Base-by-base conservation (phyloP, 92 coral and sea anemone species). In the Siderastrea radians region DNA sequence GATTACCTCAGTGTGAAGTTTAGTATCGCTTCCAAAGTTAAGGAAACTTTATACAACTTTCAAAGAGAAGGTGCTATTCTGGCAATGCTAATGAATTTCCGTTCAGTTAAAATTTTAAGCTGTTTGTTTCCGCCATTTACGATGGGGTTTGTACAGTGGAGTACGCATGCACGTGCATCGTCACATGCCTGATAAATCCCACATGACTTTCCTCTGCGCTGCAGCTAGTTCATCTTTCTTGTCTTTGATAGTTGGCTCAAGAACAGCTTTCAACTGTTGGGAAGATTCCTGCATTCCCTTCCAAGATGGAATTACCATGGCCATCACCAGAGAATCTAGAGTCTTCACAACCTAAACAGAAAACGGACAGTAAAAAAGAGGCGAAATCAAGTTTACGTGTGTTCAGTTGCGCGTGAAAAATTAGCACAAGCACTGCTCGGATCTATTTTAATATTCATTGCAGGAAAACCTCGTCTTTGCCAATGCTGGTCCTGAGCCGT, bases 301-400 rank as follows among this genome's bases (percentile, higher is more conserved):
- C 94, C 94, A 97, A 3, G 99, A 94, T 5, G 99, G 99, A n/a
- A 90, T 93, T 46, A 97, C 99, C 98, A 97, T 89, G 2, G 99
- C 99, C 92, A 94, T 84, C 15, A 97, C 98, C 12, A 97, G 89
- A 9, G 99, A 95, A 75, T 97, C 98, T 4, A 97, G 91, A 2
- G 93, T 92, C 82, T 95, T 98, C 13, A 89, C 89, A 76, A 98
- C 98, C 99, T 98, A 38, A 15, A 10, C 3, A 71, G 64, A 46
- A 53, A 55, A 26, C 38, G 38, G 2, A 53, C 43, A 59, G 11
- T 6, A 52, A 49, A 46, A 49, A 46, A 5, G 53, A 12, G 26
- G 2, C 45, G 38, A 61, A 47, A 13, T 13, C 60, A 61, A 26
- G 38, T 26, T 26, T 26, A 26, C 38, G 38, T 26, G 38, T 26